A percentile compares a stretch with the other conserved stretches of the same genome.
phyloP scores from a whole-genome alignment of 2,797 vertebrate genomes.

The Myotis vivesi region DNA sequence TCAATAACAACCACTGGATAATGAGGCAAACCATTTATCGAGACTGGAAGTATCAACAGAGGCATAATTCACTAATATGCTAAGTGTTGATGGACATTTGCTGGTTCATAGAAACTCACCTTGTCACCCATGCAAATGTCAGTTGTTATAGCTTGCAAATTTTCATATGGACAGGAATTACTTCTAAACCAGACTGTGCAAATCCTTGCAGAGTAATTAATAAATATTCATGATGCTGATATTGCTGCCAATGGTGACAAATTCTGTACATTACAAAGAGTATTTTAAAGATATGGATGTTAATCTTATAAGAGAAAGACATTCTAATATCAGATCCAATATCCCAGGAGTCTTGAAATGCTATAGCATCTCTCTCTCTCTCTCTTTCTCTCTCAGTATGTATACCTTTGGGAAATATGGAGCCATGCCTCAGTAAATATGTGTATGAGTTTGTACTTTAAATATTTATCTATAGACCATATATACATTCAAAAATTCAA shows the following conservation, averaged over 20 bases:
- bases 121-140: constrained; percentile 59
- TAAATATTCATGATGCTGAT: constrained; percentile 72
- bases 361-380: no score
- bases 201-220: constrained; percentile 68
- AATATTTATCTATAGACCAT: background rate
- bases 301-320: constrained; percentile 54
- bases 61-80: constrained; percentile 30
- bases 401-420: constrained; percentile 17
- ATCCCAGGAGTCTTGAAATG: background rate
- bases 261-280: constrained; percentile 48
- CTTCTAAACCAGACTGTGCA: constrained; percentile 54
- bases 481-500: background rate
- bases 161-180: constrained; percentile 33
- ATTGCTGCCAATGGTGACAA: constrained; percentile 64
- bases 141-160: constrained; percentile 64
- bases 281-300: constrained; percentile 57
- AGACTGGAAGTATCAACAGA: constrained; percentile 46
- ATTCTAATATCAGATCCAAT: constrained; percentile 34
- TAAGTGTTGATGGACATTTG: constrained; percentile 64
- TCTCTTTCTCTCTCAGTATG: background rate
- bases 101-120: constrained; percentile 66
- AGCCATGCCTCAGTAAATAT: constrained; percentile 10
- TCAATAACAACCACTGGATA: constrained; percentile 16
- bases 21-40: constrained; percentile 47
- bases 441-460: background rate